Conservation (phyloP, 2,797 vertebrate genomes). For the Enteromius viviparus region DNA sequence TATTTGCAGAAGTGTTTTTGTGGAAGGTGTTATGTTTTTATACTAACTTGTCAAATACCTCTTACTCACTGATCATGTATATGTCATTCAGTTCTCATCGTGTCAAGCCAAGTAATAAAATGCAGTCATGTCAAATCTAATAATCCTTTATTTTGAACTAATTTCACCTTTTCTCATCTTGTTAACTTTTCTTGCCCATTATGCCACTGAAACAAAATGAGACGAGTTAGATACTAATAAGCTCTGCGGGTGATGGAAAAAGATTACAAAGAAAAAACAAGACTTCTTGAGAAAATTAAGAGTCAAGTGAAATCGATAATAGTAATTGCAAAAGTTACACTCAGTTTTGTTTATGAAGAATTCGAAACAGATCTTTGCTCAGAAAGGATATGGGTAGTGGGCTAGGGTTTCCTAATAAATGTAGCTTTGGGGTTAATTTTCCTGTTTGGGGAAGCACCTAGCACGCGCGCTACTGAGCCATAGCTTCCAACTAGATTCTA, state of each 20-base stretch:
- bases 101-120: not conserved
- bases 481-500: not conserved
- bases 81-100: not conserved
- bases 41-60: not conserved
- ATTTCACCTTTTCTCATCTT: not conserved
- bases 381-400: not conserved
- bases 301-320: not conserved
- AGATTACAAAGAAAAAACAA: not conserved
- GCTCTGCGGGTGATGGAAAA: not conserved
- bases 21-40: not conserved
- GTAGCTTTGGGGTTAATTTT: not conserved
- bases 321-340: not conserved
- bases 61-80: not conserved
- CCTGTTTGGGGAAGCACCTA: not conserved
- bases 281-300: not conserved
- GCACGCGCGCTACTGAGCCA: not conserved
- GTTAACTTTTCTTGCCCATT: not conserved
- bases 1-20: not conserved
- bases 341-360: not conserved
- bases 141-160: not conserved
- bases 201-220: not conserved
- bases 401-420: not conserved
- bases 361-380: not conserved
- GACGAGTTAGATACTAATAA: not conserved
- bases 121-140: not conserved